A percentile compares a stretch with the other conserved stretches of the same genome.
phyloP scores from a whole-genome alignment of 2,888 invertebrate species.

The Habroteleia sp. region DNA sequence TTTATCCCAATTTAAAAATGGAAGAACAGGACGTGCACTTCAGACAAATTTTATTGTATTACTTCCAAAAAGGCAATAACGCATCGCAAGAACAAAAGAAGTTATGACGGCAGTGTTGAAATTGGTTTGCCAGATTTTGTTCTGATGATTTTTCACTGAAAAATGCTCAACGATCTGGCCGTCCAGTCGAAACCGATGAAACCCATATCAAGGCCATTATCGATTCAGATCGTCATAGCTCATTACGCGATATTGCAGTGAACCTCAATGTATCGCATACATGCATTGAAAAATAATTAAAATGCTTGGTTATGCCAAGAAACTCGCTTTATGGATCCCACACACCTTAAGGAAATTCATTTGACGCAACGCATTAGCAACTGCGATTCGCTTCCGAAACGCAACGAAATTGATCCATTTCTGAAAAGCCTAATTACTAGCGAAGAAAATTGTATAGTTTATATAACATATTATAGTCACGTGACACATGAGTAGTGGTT shows the following conservation, averaged over 20 bases:
- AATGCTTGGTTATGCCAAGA: neutral
- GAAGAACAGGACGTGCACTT: neutral
- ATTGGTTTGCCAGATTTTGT: neutral
- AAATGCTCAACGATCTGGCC: conserved; percentile 4
- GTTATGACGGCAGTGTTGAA: too few relatives aligned
- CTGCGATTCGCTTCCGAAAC: neutral
- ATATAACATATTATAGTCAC: too few relatives aligned
- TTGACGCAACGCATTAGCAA: neutral
- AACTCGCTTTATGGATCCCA: neutral
- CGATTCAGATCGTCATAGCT: conserved; percentile 5
- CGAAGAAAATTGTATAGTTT: neutral
- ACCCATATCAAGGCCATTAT: neutral
- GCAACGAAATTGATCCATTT: conserved; percentile 2
- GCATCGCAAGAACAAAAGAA: too few relatives aligned
- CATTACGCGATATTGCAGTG: neutral
- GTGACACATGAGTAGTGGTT: too few relatives aligned
- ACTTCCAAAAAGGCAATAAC: neutral
- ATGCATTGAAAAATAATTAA: neutral
- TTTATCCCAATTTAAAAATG: too few relatives aligned
- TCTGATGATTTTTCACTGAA: conserved; percentile 9
- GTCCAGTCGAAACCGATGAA: neutral
- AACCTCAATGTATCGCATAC: neutral
- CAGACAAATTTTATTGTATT: neutral
- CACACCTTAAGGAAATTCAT: neutral
- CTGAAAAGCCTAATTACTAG: neutral